Conservation (phyloP, 1,140 invertebrate species). For the Sogatella furcifera region DNA sequence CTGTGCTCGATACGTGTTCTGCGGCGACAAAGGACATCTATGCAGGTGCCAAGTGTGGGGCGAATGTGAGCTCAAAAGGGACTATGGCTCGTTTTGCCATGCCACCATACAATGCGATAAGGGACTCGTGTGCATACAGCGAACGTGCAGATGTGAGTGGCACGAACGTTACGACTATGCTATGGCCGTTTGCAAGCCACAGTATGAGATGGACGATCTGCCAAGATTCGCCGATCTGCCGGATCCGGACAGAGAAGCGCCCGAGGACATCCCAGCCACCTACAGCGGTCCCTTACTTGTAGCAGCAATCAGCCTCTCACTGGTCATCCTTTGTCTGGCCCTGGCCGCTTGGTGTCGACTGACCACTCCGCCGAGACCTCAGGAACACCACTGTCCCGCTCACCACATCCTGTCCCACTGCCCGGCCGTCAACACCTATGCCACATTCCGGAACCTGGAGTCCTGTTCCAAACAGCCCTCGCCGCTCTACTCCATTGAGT, state of each 20-base stretch:
- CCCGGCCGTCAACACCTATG: too few species aligned
- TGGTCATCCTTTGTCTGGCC: slow-evolving; percentile 12
- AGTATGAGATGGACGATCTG: slow-evolving; percentile 17
- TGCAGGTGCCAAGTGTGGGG: slow-evolving; percentile 6
- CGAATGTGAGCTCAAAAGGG: neutral
- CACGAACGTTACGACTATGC: neutral
- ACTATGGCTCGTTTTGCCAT: neutral
- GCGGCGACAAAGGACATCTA: neutral
- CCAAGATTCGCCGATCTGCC: slow-evolving; percentile 17
- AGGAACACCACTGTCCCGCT: neutral
- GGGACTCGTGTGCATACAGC: slow-evolving; percentile 1
- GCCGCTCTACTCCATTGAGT: too few species aligned
- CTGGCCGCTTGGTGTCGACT: slow-evolving; percentile 14
- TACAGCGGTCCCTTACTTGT: slow-evolving; percentile 17
- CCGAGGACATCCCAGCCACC: slow-evolving; percentile 14
- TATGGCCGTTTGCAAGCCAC: neutral
- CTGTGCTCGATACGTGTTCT: neutral
- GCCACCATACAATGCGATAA: neutral
- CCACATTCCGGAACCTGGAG: too few species aligned
- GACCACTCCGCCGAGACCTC: neutral
- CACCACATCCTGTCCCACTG: too few species aligned
- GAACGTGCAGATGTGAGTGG: neutral
- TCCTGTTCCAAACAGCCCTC: too few species aligned
- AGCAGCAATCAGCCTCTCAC: slow-evolving; percentile 15
- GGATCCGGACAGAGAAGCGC: slow-evolving; percentile 10